phyloP scores from a whole-genome alignment of 2,113 vertebrate species.

The Aleadryas rufinucha region DNA sequence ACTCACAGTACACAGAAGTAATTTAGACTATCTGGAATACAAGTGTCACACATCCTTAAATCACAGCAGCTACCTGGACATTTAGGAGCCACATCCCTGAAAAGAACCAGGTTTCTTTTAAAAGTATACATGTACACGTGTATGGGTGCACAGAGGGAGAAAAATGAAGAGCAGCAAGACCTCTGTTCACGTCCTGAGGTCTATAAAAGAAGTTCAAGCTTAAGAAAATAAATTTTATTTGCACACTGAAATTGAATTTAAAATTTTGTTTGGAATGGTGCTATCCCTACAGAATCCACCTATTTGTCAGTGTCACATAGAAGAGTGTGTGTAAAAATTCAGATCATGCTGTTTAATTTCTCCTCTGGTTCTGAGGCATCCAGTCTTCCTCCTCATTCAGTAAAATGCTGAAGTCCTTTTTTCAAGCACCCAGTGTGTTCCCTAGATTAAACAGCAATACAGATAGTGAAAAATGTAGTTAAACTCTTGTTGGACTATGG shows the following conservation, averaged over 20 bases:
- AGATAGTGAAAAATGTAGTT: constrained; percentile 35
- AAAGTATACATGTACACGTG: neutral
- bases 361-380: neutral
- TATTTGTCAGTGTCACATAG: neutral
- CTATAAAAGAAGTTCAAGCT: neutral
- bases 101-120: neutral
- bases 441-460: neutral
- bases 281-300: neutral
- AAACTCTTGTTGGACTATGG: constrained; percentile 10
- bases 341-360: neutral
- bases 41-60: neutral
- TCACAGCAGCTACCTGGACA: neutral
- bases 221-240: neutral
- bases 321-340: neutral
- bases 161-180: neutral
- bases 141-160: neutral
- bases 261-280: neutral
- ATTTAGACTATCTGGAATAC: neutral
- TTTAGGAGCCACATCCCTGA: neutral
- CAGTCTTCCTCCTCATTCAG: neutral
- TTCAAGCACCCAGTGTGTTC: neutral
- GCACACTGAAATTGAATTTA: neutral
- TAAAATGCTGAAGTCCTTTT: neutral
- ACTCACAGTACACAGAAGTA: neutral
- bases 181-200: neutral